Base-by-base conservation (phyloP, 2,888 invertebrate species). In the Malacosoma neustria region DNA sequence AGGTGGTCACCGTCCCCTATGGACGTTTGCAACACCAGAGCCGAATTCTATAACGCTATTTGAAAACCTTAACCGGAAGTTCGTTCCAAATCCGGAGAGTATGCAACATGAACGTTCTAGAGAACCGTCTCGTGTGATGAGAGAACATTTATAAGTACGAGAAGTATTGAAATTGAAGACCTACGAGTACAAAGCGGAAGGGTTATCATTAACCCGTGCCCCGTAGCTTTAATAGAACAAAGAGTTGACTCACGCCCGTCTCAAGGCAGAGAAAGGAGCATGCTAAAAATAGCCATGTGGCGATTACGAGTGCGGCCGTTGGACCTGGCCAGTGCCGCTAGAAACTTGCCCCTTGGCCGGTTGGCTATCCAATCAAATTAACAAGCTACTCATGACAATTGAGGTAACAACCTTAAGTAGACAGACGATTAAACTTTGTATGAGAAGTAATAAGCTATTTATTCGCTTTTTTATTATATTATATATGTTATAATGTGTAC, bases 201-300 rank as follows among this genome's bases (percentile, higher is more conserved):
- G 46, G 46, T 45, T 54, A 59, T 65, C 57, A 61, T 69, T 52
- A 53, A 41, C 45, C 47, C 54, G 64, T 65, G 69, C 70, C n/a
- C 60, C 70, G 63, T 56, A 55, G 60, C 55, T 62, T 61, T 57
- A 53, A 61, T 61, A 69, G 66, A 72, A 77, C 75, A 77, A 80
- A 80, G 79, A 75, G 71, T 72, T 77, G 74, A 80, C 65, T 81
- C 77, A 80, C 63, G 76, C 74, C 75, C 76, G 70, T 62, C 64
- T 64, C 55, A 59, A 57, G 60, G 57, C 57, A 61, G 71, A 75
- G 77, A 76, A 77, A 76, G 76, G 74, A 76, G 64, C 44, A 60
- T 37, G 68, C 73, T 77, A 74, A 68, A 77, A 77, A 77, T 76
- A 77, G 76, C 65, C 55, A 63, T 55, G 61, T 62, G 65, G 67